phyloP scores from a whole-genome alignment of 2,888 invertebrate genomes.

The Phytoseiulus persimilis region DNA sequence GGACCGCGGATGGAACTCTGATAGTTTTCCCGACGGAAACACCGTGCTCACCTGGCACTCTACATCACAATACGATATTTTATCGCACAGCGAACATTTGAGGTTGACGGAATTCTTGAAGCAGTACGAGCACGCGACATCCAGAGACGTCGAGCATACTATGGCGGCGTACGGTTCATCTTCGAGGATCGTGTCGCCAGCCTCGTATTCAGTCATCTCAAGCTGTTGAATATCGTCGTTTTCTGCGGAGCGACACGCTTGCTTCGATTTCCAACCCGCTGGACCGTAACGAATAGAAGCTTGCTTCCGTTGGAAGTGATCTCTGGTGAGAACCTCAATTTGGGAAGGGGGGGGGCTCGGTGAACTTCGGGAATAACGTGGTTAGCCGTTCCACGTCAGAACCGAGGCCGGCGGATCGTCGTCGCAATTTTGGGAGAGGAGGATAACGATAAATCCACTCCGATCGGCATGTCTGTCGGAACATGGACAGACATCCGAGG shows the following conservation, averaged over 20 bases:
- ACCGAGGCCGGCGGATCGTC: too few species aligned
- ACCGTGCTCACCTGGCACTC: not conserved
- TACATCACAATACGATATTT: not conserved
- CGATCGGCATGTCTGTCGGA: too few species aligned
- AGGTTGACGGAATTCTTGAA: not conserved
- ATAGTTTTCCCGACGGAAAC: not conserved
- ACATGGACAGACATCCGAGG: too few species aligned
- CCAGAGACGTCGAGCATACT: not conserved
- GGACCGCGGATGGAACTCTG: not conserved
- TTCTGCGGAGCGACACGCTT: not conserved
- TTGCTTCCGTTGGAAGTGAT: too few species aligned
- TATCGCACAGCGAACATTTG: not conserved
- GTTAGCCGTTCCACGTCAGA: too few species aligned
- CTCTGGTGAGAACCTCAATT: too few species aligned
- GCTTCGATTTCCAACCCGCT: not conserved
- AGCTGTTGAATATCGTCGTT: not conserved
- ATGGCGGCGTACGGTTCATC: slow-evolving; percentile 21
- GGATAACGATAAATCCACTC: too few species aligned
- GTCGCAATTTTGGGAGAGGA: too few species aligned
- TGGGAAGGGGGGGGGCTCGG: too few species aligned
- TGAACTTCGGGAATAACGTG: too few species aligned
- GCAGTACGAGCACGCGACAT: not conserved
- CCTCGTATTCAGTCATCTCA: not conserved
- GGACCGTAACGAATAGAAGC: too few species aligned
- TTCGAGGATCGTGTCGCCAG: not conserved